A percentile compares a stretch with the other conserved stretches of the same genome.
Conservation (phyloP, 1,140 invertebrate genomes). For the Copidosoma floridanum region DNA sequence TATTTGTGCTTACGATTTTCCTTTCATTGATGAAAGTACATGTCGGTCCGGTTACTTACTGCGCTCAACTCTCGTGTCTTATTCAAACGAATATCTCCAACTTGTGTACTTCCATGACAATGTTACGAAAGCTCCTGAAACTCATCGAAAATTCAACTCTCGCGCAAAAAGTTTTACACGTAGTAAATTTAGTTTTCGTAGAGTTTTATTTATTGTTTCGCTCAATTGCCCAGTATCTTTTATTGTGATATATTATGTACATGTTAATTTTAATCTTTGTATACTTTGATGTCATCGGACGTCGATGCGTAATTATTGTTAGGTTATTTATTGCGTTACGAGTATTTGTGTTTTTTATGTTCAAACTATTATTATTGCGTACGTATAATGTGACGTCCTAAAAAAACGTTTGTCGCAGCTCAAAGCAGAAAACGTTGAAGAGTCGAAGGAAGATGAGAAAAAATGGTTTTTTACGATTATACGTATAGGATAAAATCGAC, state of each 20-base stretch:
- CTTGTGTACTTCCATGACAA: too few species aligned
- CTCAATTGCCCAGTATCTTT: slow-evolving; percentile 46
- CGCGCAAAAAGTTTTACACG: neutral
- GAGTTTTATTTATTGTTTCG: slow-evolving; percentile 24
- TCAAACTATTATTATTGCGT: neutral
- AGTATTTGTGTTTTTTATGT: slow-evolving; percentile 22
- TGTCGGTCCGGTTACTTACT: neutral
- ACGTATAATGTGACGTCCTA: slow-evolving; percentile 5
- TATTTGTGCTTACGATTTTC: too few species aligned
- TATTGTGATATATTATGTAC: slow-evolving; percentile 49
- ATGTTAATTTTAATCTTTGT: slow-evolving; percentile 5
- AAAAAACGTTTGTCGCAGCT: slow-evolving; percentile 1
- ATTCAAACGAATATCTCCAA: too few species aligned
- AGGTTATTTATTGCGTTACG: slow-evolving; percentile 26
- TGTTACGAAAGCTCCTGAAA: too few species aligned
- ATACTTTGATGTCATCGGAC: slow-evolving; percentile 4
- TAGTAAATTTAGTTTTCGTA: slow-evolving; percentile 2
- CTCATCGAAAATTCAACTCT: too few species aligned
- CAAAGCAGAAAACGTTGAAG: slow-evolving; percentile 16
- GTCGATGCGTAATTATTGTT: slow-evolving; percentile 19
- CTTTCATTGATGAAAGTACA: too few species aligned
- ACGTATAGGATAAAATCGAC: slow-evolving; percentile 15
- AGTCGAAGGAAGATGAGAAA: slow-evolving; percentile 11
- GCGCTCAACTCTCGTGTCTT: neutral
- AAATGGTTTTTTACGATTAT: slow-evolving; percentile 13